phyloP scores from a whole-genome alignment of 1,140 invertebrate genomes.

The Diuraphis noxia region DNA sequence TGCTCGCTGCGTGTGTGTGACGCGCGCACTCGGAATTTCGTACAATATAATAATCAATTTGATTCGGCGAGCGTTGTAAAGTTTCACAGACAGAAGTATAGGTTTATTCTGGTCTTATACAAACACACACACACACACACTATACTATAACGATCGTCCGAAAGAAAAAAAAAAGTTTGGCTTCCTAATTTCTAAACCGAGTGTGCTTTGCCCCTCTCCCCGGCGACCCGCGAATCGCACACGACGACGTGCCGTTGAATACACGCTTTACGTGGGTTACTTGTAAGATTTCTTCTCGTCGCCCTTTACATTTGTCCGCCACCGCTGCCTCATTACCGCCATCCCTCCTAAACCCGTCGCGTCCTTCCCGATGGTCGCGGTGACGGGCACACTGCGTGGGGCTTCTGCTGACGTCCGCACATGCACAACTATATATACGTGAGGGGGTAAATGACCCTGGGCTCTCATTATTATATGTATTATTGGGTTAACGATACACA shows the following conservation, averaged over 20 bases:
- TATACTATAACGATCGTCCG: background rate
- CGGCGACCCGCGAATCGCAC: background rate
- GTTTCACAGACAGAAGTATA: background rate
- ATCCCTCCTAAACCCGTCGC: background rate
- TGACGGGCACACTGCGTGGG: slow-evolving; percentile 20
- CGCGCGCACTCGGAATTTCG: background rate
- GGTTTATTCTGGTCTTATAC: background rate
- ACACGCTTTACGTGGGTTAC: background rate
- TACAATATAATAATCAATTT: slow-evolving; percentile 25
- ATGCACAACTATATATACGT: background rate
- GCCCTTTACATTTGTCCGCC: background rate
- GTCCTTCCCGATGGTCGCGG: background rate
- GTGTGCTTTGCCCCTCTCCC: background rate
- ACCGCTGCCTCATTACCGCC: background rate
- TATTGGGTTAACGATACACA: slow-evolving; percentile 48
- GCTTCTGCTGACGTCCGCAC: slow-evolving; percentile 45
- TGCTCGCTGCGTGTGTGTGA: background rate
- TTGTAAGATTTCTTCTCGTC: slow-evolving; percentile 47
- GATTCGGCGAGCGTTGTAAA: slow-evolving; percentile 17
- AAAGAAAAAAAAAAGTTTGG: slow-evolving; percentile 30
- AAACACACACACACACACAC: background rate
- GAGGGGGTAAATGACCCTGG: slow-evolving; percentile 48
- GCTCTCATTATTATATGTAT: slow-evolving; percentile 42
- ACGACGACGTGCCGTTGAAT: background rate
- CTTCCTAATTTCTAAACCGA: slow-evolving; percentile 47